These are phyloP conservation scores for Gymnarchus niloticus DNA, from an alignment of 2,113 vertebrate genomes.

Conservation along the genomic window DNA sequence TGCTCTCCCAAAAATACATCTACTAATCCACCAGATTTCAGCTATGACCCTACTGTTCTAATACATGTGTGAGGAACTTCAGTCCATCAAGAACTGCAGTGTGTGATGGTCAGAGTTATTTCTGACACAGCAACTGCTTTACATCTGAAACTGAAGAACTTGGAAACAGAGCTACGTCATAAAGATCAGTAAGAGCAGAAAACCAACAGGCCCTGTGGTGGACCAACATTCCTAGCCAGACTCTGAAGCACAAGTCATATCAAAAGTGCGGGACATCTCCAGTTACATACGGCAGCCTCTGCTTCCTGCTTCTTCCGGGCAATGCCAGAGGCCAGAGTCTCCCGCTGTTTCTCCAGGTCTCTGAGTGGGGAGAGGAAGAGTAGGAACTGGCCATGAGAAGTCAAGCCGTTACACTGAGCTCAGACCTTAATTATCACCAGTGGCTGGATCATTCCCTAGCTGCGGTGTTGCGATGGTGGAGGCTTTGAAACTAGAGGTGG, in stretches of 20 bases:
- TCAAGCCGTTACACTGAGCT: not conserved
- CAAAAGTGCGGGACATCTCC: not conserved
- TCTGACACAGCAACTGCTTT: not conserved
- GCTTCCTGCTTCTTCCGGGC: conserved; percentile 91
- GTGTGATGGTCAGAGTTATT: not conserved
- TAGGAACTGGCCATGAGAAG: not conserved
- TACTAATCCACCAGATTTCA: not conserved
- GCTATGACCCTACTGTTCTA: not conserved
- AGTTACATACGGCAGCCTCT: conserved; percentile 81
- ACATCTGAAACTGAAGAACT: no score
- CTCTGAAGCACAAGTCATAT: not conserved
- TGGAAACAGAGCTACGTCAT: not conserved
- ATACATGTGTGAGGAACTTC: not conserved
- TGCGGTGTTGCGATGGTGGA: not conserved
- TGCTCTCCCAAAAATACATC: not conserved
- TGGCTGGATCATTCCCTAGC: not conserved
- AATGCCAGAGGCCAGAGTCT: conserved; percentile 76
- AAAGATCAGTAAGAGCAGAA: not conserved
- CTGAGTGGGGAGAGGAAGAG: conserved; percentile 55
- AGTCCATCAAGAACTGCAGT: not conserved
- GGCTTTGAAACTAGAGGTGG: not conserved
- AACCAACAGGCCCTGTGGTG: no score
- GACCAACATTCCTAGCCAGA: not conserved
- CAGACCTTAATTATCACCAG: not conserved
- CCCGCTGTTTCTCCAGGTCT: conserved; percentile 88